Conservation (phyloP, 1,140 invertebrate species). For the Mycetomoellerius zeteki region DNA sequence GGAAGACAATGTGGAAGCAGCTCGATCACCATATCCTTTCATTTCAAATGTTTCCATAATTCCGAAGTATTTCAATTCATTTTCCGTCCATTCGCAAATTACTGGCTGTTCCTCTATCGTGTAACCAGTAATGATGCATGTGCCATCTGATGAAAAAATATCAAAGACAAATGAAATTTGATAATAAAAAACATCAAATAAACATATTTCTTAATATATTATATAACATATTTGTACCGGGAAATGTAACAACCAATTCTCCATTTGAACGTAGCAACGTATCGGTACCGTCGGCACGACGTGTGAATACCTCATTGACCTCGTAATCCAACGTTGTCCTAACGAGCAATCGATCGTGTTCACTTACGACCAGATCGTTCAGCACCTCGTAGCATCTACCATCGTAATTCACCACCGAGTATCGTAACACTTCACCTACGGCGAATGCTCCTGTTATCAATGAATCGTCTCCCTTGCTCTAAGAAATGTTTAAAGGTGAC, state of each 20-base stretch:
- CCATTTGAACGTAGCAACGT: constrained; percentile 87
- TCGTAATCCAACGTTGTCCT: constrained; percentile 87
- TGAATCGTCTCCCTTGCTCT: constrained; percentile 6
- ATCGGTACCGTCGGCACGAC: constrained; percentile 87
- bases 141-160: constrained; percentile 82
- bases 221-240: constrained; percentile 70
- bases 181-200: background rate
- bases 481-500: constrained; percentile 3
- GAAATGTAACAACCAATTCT: constrained; percentile 84
- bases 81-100: constrained; percentile 79
- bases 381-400: constrained; percentile 78
- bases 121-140: constrained; percentile 85
- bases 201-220: background rate
- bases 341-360: constrained; percentile 86
- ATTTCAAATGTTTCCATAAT: background rate
- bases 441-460: constrained; percentile 25
- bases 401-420: constrained; percentile 79
- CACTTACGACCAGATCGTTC: constrained; percentile 77
- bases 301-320: constrained; percentile 86
- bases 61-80: constrained; percentile 77
- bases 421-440: constrained; percentile 67
- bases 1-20: background rate
- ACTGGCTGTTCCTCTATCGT: constrained; percentile 82
- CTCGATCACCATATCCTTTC: background rate
- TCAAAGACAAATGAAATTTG: background rate